Conservation (phyloP, 1,140 invertebrate species). For the Hylaeus anthracinus region DNA sequence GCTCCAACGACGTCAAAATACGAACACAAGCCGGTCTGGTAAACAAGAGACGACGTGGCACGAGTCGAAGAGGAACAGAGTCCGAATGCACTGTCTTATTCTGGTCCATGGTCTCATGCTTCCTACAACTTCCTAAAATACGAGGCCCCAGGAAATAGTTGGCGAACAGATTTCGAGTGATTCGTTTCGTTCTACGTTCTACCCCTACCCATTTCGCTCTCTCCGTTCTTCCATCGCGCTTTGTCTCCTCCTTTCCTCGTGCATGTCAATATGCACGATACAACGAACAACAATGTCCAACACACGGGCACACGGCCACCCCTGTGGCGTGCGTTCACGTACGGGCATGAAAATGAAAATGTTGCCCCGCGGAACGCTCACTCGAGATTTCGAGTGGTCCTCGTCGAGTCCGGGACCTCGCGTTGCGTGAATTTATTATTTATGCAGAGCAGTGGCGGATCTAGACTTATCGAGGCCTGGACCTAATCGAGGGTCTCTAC, state of each 20-base stretch:
- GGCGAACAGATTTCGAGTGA: constrained; percentile 52
- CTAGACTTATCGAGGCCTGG: too few relatives aligned
- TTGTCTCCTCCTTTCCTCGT: not conserved
- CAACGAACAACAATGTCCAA: constrained; percentile 26
- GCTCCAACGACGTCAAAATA: not conserved
- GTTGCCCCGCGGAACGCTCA: constrained; percentile 32
- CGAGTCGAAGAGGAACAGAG: constrained; percentile 40
- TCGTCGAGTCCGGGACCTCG: not conserved
- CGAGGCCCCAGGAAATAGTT: constrained; percentile 68
- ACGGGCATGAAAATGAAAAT: constrained; percentile 48
- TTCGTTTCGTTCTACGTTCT: constrained; percentile 65
- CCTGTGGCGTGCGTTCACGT: not conserved
- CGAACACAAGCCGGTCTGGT: not conserved
- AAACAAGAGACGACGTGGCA: constrained; percentile 13
- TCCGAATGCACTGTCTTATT: constrained; percentile 51
- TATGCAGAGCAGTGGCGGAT: not conserved
- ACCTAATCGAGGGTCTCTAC: too few relatives aligned
- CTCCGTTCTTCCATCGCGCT: not conserved
- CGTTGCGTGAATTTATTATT: constrained; percentile 40
- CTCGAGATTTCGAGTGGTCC: constrained; percentile 48
- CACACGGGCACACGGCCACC: not conserved
- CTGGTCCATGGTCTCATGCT: constrained; percentile 65
- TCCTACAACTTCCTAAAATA: constrained; percentile 74
- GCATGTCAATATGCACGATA: not conserved
- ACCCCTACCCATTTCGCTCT: constrained; percentile 32